Evolutionary conservation across 1,140 invertebrate genomes (phyloP).

Genomic region (Drosophila fuyamai): DNA sequence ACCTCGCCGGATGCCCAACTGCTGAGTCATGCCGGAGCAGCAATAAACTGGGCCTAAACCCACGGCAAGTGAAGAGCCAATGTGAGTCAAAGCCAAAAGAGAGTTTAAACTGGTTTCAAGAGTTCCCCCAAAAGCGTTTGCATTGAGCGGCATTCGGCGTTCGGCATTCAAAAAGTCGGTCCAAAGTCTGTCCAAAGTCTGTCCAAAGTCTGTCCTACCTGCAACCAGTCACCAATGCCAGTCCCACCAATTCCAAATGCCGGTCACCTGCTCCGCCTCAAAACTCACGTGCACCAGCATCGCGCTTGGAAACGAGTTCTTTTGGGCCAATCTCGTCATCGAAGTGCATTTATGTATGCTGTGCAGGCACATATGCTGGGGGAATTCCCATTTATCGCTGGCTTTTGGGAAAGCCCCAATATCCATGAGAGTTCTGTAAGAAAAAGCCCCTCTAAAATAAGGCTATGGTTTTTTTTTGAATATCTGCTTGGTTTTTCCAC

Average conservation of each 20-base stretch:
- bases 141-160: conserved; percentile 52
- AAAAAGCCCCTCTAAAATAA: conserved; percentile 15
- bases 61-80: conserved; percentile 2
- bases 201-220: conserved; percentile 59
- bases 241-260: neutral
- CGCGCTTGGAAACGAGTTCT: conserved; percentile 3
- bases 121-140: conserved; percentile 59
- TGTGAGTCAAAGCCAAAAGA: conserved; percentile 34
- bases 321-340: neutral
- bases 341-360: conserved; percentile 5
- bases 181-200: conserved; percentile 54
- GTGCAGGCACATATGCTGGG: conserved; percentile 23
- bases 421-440: conserved; percentile 17
- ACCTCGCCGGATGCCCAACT: conserved; percentile 11
- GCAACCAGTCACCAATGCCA: conserved; percentile 26
- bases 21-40: conserved; percentile 36
- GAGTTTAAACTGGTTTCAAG: conserved; percentile 66
- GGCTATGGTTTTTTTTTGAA: conserved; percentile 3
- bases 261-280: neutral
- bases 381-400: conserved; percentile 24
- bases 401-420: conserved; percentile 13
- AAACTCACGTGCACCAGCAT: conserved; percentile 33
- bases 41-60: conserved; percentile 25
- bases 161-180: conserved; percentile 24
- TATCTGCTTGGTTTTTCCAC: conserved; percentile 10